phyloP scores from a whole-genome alignment of 2,113 vertebrate genomes.

The Panthera leo region DNA sequence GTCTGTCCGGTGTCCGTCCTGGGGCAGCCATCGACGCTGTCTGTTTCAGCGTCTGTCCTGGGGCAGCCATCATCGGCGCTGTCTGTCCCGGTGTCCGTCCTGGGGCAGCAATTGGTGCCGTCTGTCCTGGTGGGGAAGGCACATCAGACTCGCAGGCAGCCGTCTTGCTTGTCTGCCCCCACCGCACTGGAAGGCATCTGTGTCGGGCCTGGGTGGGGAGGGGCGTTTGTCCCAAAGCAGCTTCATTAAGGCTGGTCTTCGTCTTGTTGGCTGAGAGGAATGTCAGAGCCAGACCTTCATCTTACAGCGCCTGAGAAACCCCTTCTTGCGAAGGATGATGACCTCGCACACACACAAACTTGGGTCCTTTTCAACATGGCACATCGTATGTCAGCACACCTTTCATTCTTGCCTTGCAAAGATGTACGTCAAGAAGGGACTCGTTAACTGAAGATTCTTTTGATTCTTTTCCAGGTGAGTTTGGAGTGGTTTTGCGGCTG shows the following conservation, averaged over 20 bases:
- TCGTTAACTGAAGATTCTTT: fast-evolving
- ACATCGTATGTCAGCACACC: fast-evolving
- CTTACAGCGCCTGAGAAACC: background rate
- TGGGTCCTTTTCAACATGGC: background rate
- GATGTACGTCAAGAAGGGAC: background rate
- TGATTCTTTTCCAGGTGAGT: background rate
- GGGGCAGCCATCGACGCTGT: fast-evolving
- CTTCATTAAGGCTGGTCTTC: background rate
- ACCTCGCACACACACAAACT: too few species aligned
- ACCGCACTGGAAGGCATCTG: background rate
- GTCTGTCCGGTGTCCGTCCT: fast-evolving
- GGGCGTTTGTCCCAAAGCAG: background rate
- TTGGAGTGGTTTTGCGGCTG: background rate
- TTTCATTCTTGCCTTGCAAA: background rate
- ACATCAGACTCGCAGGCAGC: background rate
- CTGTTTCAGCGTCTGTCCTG: fast-evolving
- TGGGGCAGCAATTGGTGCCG: background rate
- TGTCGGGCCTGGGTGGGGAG: background rate
- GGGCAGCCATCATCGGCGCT: background rate
- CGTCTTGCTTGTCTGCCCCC: background rate
- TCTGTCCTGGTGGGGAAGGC: background rate
- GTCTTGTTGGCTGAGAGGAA: background rate
- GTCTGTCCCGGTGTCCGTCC: background rate
- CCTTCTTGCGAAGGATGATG: background rate
- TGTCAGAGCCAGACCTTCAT: background rate